Conservation (phyloP, 2,797 vertebrate species). For the Poliocrania exsul region DNA sequence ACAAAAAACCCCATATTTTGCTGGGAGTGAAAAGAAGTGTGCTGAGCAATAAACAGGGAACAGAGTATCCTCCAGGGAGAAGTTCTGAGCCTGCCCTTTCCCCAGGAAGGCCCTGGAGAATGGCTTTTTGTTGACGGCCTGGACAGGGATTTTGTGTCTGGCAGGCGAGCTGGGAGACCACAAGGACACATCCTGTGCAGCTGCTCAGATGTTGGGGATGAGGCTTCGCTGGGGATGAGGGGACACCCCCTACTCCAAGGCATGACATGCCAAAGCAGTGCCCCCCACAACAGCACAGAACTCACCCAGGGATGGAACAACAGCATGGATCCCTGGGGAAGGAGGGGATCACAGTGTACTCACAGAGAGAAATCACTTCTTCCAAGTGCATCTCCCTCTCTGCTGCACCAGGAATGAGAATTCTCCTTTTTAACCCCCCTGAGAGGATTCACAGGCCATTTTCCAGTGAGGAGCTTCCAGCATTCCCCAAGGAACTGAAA, state of each 20-base stretch:
- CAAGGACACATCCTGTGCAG: slow-evolving; percentile 30
- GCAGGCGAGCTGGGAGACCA: not conserved
- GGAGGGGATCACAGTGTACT: not conserved
- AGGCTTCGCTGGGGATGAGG: not conserved
- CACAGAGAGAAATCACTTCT: not conserved
- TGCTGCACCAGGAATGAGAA: not conserved
- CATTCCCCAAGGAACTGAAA: not conserved
- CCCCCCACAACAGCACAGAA: not conserved
- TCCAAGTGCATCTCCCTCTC: not conserved
- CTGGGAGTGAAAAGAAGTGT: not conserved
- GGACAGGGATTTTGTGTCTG: not conserved
- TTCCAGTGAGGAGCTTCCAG: not conserved
- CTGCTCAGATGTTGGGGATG: not conserved
- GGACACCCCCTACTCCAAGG: not conserved
- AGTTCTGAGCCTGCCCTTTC: slow-evolving; percentile 14
- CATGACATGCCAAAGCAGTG: not conserved
- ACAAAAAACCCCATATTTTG: slow-evolving; percentile 41
- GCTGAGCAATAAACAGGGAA: slow-evolving; percentile 19
- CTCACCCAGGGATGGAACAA: not conserved
- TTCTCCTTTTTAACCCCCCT: not conserved
- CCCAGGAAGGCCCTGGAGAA: slow-evolving; percentile 50
- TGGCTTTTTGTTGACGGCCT: slow-evolving; percentile 19
- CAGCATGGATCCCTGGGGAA: not conserved
- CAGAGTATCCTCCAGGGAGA: slow-evolving; percentile 17
- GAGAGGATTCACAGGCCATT: not conserved